These are phyloP conservation scores for Malurus leucopterus DNA, from an alignment of 2,797 vertebrate genomes.

Conservation along the genomic window DNA sequence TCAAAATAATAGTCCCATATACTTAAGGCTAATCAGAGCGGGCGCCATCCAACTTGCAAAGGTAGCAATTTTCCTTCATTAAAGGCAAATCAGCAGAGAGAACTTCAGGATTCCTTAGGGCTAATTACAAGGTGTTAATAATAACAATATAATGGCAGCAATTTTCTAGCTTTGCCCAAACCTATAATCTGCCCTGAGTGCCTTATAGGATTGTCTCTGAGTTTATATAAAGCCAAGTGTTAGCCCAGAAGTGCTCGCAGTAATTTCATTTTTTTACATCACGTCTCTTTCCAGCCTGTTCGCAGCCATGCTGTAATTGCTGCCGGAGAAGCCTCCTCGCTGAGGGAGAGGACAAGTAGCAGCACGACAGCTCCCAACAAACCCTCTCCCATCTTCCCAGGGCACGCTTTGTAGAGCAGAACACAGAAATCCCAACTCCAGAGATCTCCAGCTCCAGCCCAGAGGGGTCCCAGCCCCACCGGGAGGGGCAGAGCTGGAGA, in stretches of 20 bases:
- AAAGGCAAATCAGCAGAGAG: conserved; percentile 94
- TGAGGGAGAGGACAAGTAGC: conserved; percentile 59
- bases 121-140: conserved; percentile 99
- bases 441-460: not conserved
- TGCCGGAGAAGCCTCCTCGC: conserved; percentile 39
- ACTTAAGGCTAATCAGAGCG: conserved; percentile 89
- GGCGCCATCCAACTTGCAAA: conserved; percentile 95
- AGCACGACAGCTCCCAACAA: conserved; percentile 58
- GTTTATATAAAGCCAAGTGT: conserved; percentile 81
- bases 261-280: conserved; percentile 81
- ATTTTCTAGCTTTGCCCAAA: conserved; percentile 91
- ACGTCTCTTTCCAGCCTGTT: conserved; percentile 75
- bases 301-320: conserved; percentile 70
- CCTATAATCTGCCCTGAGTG: conserved; percentile 86
- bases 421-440: not conserved
- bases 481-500: conserved; percentile 39
- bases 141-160: conserved; percentile 98
- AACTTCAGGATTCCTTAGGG: conserved; percentile 93
- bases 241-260: conserved; percentile 75
- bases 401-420: conserved; percentile 40
- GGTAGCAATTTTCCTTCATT: conserved; percentile 98
- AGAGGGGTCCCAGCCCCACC: not conserved
- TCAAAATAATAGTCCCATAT: conserved; percentile 86
- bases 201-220: conserved; percentile 84
- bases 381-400: conserved; percentile 44